Percentiles rank a stretch among this genome's conserved stretches.
phyloP scores from a whole-genome alignment of 2,113 vertebrate genomes.

The Scomber japonicus region DNA sequence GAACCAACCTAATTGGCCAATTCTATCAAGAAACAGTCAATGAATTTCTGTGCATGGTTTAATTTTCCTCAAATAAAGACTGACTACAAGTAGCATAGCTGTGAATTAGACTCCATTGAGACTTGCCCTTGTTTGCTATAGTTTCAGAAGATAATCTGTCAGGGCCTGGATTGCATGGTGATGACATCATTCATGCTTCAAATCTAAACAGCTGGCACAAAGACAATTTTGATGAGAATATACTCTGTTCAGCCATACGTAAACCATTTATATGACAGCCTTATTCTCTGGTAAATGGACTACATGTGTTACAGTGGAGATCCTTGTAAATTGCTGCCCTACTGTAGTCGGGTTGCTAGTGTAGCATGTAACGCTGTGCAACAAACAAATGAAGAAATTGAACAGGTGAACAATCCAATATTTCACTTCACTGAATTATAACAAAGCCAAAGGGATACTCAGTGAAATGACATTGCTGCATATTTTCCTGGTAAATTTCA shows the following conservation, averaged over 20 bases:
- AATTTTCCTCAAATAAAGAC: neutral
- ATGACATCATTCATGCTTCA: conserved; percentile 40
- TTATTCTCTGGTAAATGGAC: conserved; percentile 2
- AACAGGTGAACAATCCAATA: too few species aligned
- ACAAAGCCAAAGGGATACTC: too few species aligned
- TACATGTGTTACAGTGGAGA: neutral
- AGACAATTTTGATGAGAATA: conserved; percentile 7
- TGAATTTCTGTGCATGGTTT: neutral
- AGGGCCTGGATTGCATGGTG: conserved; percentile 14
- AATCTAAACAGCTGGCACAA: conserved; percentile 6
- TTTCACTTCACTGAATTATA: too few species aligned
- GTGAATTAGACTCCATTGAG: neutral
- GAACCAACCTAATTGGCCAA: neutral
- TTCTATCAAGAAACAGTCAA: conserved; percentile 5
- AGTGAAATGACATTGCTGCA: neutral
- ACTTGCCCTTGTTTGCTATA: neutral
- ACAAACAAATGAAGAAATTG: neutral
- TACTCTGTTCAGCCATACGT: neutral
- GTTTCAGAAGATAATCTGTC: neutral
- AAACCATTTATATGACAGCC: conserved; percentile 6
- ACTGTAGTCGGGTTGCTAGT: neutral
- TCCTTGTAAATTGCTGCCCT: neutral
- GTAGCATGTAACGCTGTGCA: neutral
- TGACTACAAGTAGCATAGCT: neutral
- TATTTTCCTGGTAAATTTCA: neutral